Conservation (phyloP, 1,140 invertebrate species). For the Brachystomella parvula region DNA sequence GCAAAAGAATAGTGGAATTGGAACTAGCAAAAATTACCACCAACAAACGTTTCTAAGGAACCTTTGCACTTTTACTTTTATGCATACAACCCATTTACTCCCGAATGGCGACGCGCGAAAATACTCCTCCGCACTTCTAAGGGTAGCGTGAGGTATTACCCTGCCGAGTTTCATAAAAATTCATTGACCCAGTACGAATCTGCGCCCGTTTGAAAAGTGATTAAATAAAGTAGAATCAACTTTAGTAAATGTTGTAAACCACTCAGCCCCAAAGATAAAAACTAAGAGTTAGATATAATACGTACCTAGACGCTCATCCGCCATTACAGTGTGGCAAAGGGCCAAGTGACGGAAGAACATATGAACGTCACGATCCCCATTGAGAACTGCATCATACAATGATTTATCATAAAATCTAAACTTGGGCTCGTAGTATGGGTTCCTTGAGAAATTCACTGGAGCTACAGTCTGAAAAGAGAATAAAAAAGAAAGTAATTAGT, state of each 20-base stretch:
- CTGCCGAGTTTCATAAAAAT: too few relatives aligned
- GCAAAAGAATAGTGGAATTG: too few relatives aligned
- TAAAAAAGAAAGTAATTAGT: slow-evolving; percentile 16
- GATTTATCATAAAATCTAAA: slow-evolving; percentile 91
- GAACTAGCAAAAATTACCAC: too few relatives aligned
- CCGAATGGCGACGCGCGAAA: too few relatives aligned
- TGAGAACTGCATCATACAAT: slow-evolving; percentile 72
- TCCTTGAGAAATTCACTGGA: slow-evolving; percentile 86
- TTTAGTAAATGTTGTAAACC: not conserved
- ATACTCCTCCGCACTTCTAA: too few relatives aligned
- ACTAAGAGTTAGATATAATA: not conserved
- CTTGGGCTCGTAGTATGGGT: slow-evolving; percentile 79
- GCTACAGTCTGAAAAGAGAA: slow-evolving; percentile 38
- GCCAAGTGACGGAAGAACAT: slow-evolving; percentile 83
- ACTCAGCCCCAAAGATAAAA: not conserved
- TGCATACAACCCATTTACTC: too few relatives aligned
- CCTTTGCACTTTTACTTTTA: too few relatives aligned
- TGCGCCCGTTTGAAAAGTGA: too few relatives aligned
- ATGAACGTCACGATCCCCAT: slow-evolving; percentile 61
- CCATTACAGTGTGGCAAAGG: slow-evolving; percentile 96
- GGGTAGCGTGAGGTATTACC: not conserved
- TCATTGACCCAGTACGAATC: not conserved
- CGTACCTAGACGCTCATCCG: slow-evolving; percentile 75
- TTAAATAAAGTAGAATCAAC: too few relatives aligned
- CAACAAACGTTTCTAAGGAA: too few relatives aligned